These are phyloP conservation scores for Erinaceus europaeus DNA, from an alignment of 2,113 vertebrate species.

Conservation along the genomic window DNA sequence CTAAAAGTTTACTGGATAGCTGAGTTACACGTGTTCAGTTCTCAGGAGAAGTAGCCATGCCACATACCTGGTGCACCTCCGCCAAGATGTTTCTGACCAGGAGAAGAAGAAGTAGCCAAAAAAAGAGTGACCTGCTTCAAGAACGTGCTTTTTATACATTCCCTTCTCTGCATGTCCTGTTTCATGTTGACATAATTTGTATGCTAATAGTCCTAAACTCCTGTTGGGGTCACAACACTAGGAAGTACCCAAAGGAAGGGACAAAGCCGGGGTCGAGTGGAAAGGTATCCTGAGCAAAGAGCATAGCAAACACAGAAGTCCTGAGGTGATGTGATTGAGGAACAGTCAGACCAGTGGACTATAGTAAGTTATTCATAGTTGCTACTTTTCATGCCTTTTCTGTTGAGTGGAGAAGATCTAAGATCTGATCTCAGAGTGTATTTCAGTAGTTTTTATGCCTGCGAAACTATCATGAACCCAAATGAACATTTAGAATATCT, in stretches of 20 bases:
- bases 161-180: too few species aligned
- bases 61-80: too few species aligned
- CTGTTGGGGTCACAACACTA: too few species aligned
- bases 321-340: not conserved
- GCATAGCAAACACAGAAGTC: not conserved
- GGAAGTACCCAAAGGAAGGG: not conserved
- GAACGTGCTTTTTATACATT: too few species aligned
- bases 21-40: too few species aligned
- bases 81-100: too few species aligned
- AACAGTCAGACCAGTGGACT: not conserved
- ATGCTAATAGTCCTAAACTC: too few species aligned
- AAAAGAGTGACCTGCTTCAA: too few species aligned
- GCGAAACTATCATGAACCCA: not conserved
- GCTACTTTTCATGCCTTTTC: not conserved
- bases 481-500: not conserved
- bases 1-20: too few species aligned
- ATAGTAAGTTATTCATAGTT: not conserved
- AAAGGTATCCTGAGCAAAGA: not conserved
- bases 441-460: not conserved
- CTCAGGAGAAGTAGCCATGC: too few species aligned
- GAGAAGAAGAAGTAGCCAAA: too few species aligned
- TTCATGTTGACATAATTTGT: too few species aligned
- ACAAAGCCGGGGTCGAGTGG: not conserved
- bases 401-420: not conserved
- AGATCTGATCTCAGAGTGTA: fast-evolving